Evolutionary conservation across 2,888 invertebrate genomes (phyloP).

Genomic region (Ditylenchus weischeri): DNA sequence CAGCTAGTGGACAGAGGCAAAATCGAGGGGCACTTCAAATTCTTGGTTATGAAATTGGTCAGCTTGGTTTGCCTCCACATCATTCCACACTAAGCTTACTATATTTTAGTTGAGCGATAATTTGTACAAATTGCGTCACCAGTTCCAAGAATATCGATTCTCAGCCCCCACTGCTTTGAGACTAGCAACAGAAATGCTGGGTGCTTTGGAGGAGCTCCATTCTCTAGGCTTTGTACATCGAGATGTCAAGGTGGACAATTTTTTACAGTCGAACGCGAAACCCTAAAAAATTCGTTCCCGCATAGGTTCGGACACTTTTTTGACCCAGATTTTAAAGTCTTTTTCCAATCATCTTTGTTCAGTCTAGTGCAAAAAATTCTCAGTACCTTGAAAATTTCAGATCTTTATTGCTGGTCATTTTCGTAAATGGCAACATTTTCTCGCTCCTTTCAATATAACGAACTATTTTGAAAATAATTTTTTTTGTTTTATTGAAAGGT

Average conservation of each 20-base stretch:
- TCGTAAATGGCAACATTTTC: too few relatives aligned
- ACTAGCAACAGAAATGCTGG: conserved; percentile 46
- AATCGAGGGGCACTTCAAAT: conserved; percentile 48
- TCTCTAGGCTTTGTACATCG: conserved; percentile 52
- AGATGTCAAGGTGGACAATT: conserved; percentile 19
- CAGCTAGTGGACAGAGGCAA: conserved; percentile 55
- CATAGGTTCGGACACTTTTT: too few relatives aligned
- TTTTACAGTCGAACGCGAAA: too few relatives aligned
- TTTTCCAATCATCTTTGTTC: too few relatives aligned
- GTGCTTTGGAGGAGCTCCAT: conserved; percentile 39
- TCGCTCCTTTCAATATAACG: too few relatives aligned
- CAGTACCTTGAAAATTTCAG: too few relatives aligned
- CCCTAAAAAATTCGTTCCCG: too few relatives aligned
- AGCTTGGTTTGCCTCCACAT: background rate
- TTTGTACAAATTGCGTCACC: conserved; percentile 46
- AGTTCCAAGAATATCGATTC: conserved; percentile 53
- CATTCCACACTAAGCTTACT: background rate
- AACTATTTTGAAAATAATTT: too few relatives aligned
- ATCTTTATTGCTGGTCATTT: too few relatives aligned
- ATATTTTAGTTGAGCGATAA: conserved; percentile 51
- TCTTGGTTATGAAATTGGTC: conserved; percentile 40
- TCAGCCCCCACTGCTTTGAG: conserved; percentile 52
- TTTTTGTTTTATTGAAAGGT: too few relatives aligned
- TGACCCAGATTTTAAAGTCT: too few relatives aligned
- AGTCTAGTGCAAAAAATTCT: too few relatives aligned